Evolutionary conservation across 2,888 invertebrate genomes (phyloP), one percentile per base, ranked within the genome.

Genomic region (Eupithecia vulgata): DNA sequence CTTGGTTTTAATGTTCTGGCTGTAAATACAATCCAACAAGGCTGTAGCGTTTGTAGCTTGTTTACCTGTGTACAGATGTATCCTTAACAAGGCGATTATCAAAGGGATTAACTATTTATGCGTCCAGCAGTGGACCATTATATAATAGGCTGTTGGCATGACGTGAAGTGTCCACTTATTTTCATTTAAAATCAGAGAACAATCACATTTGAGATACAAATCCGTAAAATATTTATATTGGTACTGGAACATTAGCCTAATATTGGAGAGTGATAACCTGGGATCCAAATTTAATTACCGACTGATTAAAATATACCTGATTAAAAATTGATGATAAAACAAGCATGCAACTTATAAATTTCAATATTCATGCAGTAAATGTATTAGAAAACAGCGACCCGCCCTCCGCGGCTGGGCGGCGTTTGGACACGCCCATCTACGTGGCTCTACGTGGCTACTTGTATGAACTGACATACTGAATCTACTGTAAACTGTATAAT

Each of bases 361-460:
- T 79, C 79, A 81, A 83, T 84, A 85, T 83, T 78, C 83, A 81
- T 80, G 76, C 75, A 77, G 80, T 81, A 78, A 76, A 81, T 83
- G 21, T 81, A 84, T 83, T 81, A 82, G 77, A 76, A 76, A 78
- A 78, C 75, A 76, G 77, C 81, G 82, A 82, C 90, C 83, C 89
- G 90, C 91, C 89, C 87, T 86, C 87, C 85, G 85, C 76, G 85
- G 85, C 89, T 90, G 91, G 93, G 93, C 93, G 93, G 88, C 74
- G 64, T 81, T 82, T 81, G 76, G 90, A 88, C 92, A 93, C 93
- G 93, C 93, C 93, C 92, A 91, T 87, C 84, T 84, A 79, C 85
- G 75, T 72, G 72, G 81, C 78, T 68, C 64, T 71, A 59, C 37
- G 71, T 72, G 78, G 57, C 67, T 71, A 30, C 71, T 72, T 70